Percentiles rank a stretch among this genome's conserved stretches.
These are phyloP conservation scores for Apostichopus japonicus DNA, from an alignment of 35 echinoderm and acorn worm genomes.

Conservation along the genomic window DNA sequence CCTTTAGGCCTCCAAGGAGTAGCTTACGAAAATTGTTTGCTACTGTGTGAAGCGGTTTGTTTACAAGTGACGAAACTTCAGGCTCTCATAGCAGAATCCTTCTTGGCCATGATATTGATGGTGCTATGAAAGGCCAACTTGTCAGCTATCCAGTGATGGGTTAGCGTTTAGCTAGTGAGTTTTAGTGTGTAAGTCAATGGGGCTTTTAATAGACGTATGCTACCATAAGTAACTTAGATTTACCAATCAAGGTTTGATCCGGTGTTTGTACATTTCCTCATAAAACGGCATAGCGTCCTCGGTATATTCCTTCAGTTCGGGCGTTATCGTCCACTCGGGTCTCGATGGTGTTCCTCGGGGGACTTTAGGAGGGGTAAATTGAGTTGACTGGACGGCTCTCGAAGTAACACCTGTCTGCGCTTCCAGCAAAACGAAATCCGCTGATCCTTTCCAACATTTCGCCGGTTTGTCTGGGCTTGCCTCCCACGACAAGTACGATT, in stretches of 20 bases:
- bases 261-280: not conserved
- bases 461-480: not conserved
- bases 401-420: not conserved
- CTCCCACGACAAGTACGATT: constrained; percentile 15
- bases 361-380: not conserved
- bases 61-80: too few species aligned
- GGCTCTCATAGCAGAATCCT: too few species aligned
- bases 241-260: too few species aligned
- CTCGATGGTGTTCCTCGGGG: not conserved
- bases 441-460: not conserved
- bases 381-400: not conserved
- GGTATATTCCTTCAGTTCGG: not conserved
- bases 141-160: too few species aligned
- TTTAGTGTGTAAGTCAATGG: too few species aligned
- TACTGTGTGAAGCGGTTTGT: too few species aligned
- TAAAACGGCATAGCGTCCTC: not conserved
- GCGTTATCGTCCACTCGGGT: not conserved
- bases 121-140: too few species aligned
- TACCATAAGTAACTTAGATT: too few species aligned
- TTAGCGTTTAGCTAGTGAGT: too few species aligned
- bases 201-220: not conserved
- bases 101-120: too few species aligned
- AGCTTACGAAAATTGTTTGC: too few species aligned
- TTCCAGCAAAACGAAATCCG: constrained; percentile 5
- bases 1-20: too few species aligned